Conservation (phyloP, 2,797 vertebrate species). For the Ctenochaetus hawaiiensis region DNA sequence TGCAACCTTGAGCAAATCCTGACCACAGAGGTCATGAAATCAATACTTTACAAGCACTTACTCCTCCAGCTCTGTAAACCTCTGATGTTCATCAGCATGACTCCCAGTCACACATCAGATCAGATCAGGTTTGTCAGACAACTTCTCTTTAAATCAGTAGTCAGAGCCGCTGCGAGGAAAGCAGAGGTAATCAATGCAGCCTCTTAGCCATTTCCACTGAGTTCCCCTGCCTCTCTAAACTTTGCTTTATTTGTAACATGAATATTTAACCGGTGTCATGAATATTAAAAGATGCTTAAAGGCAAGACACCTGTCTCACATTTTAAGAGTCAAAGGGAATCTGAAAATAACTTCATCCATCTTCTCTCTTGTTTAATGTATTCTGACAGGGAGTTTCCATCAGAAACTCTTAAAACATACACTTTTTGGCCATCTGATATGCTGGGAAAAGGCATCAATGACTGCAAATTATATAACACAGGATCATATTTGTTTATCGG, state of each 20-base stretch:
- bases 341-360: constrained; percentile 53
- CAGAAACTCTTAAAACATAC: neutral
- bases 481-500: neutral
- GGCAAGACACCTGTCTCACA: constrained; percentile 71
- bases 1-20: constrained; percentile 12
- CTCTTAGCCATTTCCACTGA: constrained; percentile 25
- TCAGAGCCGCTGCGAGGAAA: neutral
- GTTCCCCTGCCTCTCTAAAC: constrained; percentile 37
- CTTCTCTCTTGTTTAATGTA: constrained; percentile 23
- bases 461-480: constrained; percentile 2
- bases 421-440: neutral
- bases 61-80: constrained; percentile 6
- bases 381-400: constrained; percentile 17
- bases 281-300: constrained; percentile 72
- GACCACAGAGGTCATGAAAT: constrained; percentile 26
- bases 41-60: neutral
- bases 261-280: constrained; percentile 75
- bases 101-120: constrained; percentile 19
- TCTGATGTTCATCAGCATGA: constrained; percentile 37
- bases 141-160: constrained; percentile 36
- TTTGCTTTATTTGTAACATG: constrained; percentile 62
- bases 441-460: neutral
- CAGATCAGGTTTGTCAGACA: constrained; percentile 20
- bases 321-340: constrained; percentile 31
- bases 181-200: constrained; percentile 31